A percentile compares a stretch with the other conserved stretches of the same genome.
Evolutionary conservation across 1,140 invertebrate genomes (phyloP).

Genomic region (Oscheius sp.): DNA sequence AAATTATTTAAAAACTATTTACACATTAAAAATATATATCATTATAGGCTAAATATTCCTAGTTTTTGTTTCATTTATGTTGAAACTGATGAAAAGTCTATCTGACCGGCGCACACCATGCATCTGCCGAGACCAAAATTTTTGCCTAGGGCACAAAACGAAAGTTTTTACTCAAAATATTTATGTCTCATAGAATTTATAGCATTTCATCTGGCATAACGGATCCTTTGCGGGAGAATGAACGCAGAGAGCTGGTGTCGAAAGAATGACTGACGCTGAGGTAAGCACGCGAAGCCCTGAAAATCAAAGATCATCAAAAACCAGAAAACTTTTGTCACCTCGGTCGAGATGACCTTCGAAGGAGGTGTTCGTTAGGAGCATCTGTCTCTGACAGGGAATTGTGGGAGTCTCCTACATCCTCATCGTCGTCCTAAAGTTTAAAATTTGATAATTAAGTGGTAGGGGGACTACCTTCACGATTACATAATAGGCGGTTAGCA

Average conservation of each 20-base stretch:
- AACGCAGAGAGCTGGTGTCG: conserved; percentile 54
- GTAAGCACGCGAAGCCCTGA: conserved; percentile 32
- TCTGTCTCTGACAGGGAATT: conserved; percentile 31
- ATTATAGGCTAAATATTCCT: too few species aligned
- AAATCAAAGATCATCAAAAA: conserved; percentile 20
- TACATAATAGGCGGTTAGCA: conserved; percentile 60
- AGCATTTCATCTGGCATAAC: conserved; percentile 50
- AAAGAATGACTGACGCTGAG: conserved; percentile 50
- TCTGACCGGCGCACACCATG: too few species aligned
- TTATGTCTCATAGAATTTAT: conserved; percentile 5
- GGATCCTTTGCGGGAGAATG: conserved; percentile 53
- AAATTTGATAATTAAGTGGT: neutral
- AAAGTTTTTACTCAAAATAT: neutral
- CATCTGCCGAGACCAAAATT: too few species aligned
- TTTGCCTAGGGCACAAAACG: too few species aligned
- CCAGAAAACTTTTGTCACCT: neutral
- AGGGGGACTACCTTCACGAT: conserved; percentile 48
- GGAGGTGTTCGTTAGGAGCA: conserved; percentile 32
- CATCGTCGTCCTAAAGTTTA: conserved; percentile 49
- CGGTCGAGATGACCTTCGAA: conserved; percentile 9
- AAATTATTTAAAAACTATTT: too few species aligned
- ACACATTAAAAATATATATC: too few species aligned
- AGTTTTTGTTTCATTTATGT: too few species aligned
- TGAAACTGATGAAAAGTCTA: too few species aligned
- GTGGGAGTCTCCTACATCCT: conserved; percentile 54